Evolutionary conservation across 2,113 vertebrate genomes (phyloP), one percentile per base, ranked within the genome.

Genomic region (Cavia aperea): DNA sequence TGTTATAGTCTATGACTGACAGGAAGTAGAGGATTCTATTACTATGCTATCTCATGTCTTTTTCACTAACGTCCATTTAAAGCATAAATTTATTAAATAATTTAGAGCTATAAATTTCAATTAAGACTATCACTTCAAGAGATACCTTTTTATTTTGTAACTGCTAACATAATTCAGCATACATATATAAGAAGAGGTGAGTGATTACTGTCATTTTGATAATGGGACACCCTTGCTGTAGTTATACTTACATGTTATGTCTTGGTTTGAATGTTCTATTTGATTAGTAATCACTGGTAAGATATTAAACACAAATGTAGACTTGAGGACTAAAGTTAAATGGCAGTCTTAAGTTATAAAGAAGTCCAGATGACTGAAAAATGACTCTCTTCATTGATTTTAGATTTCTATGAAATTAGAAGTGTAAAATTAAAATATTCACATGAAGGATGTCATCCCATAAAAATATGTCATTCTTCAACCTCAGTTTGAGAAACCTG

Each of bases 261-360:
- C 29, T 13, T 60, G 90, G 23, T 60, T 89, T 90, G 92, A 89
- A 63, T 93, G n/a, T 73, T 89, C 23, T 73, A 11, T 23, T 29
- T 86, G 62, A 56, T 78, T 73, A 63, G 7, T 73, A 77, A 70
- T 87, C 72, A 77, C 15, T 60, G 65, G 68, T 39, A 92, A 54
- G 36, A 85, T 92, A 88, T 62, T 88, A 88, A 83, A 87, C 65
- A 81, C 39, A 90, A 81, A 89, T 51, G 43, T 39, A 93, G 82
- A 89, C 46, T 75, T 82, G n/a, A 10, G 4, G 70, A 31, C 58
- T 89, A 68, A 84, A 75, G 31, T 90, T 93, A 94, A 86, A 68
- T 82, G 21, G n/a, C 36, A 49, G 0, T 91, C 36, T 88, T 94
- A 54, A 3, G 12, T 84, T 96, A 58, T 81, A 81, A 84, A 24